Evolutionary conservation across 2,797 vertebrate species (phyloP).

Genomic region (Poeciliopsis turneri): DNA sequence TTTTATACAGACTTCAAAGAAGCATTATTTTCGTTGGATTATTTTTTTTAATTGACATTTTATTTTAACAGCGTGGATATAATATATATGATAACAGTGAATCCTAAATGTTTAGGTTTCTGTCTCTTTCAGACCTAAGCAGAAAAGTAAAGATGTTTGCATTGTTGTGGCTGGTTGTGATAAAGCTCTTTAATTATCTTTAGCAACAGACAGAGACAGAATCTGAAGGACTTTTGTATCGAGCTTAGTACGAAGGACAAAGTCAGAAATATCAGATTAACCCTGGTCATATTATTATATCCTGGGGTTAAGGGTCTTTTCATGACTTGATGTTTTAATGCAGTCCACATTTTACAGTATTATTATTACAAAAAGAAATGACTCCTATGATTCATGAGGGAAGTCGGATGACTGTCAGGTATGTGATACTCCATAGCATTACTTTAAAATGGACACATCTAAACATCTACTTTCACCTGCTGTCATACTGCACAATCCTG

Average conservation of each 20-base stretch:
- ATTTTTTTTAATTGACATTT: too few species aligned
- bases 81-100: background rate
- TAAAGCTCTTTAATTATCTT: constrained; percentile 39
- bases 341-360: constrained; percentile 43
- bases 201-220: constrained; percentile 57
- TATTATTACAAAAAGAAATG: constrained; percentile 53
- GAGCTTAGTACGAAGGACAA: constrained; percentile 56
- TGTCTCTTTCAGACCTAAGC: background rate
- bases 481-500: background rate
- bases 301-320: constrained; percentile 38
- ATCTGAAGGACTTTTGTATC: constrained; percentile 64
- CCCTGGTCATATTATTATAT: constrained; percentile 54
- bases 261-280: constrained; percentile 54
- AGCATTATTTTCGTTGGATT: too few species aligned
- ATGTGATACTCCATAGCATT: constrained; percentile 20
- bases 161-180: constrained; percentile 24
- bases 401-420: constrained; percentile 23
- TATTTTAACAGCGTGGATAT: background rate
- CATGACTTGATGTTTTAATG: constrained; percentile 35
- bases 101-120: background rate
- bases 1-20: too few species aligned
- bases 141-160: background rate
- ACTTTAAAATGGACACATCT: constrained; percentile 15
- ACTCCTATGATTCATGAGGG: constrained; percentile 60
- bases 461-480: background rate